These are phyloP conservation scores for Drosophila pseudoobscura DNA, from an alignment of 1,140 invertebrate genomes.

Conservation along the genomic window DNA sequence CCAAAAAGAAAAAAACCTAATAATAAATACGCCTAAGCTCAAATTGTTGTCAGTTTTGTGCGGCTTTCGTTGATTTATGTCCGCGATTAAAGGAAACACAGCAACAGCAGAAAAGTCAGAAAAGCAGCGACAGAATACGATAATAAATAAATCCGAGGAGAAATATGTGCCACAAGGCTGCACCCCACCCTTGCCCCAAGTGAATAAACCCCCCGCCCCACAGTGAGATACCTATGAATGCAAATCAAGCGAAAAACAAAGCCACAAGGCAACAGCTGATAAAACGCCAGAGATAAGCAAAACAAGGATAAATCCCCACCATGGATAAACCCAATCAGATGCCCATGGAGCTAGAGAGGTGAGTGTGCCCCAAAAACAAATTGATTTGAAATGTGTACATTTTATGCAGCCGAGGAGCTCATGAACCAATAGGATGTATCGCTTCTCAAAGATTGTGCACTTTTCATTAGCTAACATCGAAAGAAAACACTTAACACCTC, in stretches of 20 bases:
- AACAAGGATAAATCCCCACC: slow-evolving; percentile 38
- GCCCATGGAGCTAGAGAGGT: slow-evolving; percentile 77
- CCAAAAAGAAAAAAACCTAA: slow-evolving; percentile 11
- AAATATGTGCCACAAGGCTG: slow-evolving; percentile 44
- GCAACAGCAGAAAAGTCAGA: slow-evolving; percentile 39
- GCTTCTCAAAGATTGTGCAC: too few relatives aligned
- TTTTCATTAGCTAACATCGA: too few relatives aligned
- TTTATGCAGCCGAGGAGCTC: too few relatives aligned
- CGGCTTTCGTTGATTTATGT: slow-evolving; percentile 66
- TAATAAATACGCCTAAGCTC: slow-evolving; percentile 57
- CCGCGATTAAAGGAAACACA: slow-evolving; percentile 68
- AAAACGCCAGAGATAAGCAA: slow-evolving; percentile 37
- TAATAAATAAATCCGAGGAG: slow-evolving; percentile 33
- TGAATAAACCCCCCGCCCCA: slow-evolving; percentile 2
- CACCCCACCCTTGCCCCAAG: slow-evolving; percentile 9
- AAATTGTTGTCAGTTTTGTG: slow-evolving; percentile 50
- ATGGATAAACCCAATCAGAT: slow-evolving; percentile 78
- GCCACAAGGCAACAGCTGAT: slow-evolving; percentile 30
- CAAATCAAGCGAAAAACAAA: slow-evolving; percentile 52
- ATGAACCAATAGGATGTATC: too few relatives aligned
- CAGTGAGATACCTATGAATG: slow-evolving; percentile 51
- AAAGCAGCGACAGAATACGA: slow-evolving; percentile 29
- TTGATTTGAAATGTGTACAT: too few relatives aligned
- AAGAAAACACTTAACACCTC: too few relatives aligned
- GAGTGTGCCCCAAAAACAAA: slow-evolving; percentile 13